A percentile compares a stretch with the other conserved stretches of the same genome.
Conservation (phyloP, 2,113 vertebrate genomes). For the Varanus komodoensis region DNA sequence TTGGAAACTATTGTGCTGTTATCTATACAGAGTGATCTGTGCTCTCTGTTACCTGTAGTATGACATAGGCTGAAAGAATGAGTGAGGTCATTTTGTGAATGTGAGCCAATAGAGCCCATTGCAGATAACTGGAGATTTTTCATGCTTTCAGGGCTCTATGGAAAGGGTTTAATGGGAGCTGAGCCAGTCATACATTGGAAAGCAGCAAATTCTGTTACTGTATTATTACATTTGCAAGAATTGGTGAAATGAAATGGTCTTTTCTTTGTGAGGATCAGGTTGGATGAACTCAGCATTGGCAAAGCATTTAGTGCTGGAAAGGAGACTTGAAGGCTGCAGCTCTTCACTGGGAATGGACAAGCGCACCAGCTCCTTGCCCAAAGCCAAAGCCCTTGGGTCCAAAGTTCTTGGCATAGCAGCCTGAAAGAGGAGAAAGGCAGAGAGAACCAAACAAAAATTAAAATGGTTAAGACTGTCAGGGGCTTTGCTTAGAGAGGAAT, state of each 20-base stretch:
- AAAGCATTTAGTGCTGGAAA: background rate
- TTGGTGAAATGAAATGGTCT: background rate
- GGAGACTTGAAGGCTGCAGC: background rate
- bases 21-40: background rate
- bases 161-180: constrained; percentile 4
- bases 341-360: constrained; percentile 87
- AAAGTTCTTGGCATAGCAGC: constrained; percentile 94
- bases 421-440: constrained; percentile 70
- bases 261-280: constrained; percentile 11
- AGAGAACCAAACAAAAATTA: background rate
- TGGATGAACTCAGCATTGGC: background rate
- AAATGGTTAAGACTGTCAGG: background rate
- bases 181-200: constrained; percentile 27
- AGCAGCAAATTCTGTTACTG: constrained; percentile 42
- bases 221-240: constrained; percentile 21
- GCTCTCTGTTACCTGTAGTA: background rate
- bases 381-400: constrained; percentile 97
- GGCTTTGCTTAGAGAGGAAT: background rate
- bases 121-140: background rate
- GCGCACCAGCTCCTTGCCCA: constrained; percentile 89
- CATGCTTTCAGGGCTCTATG: fast-evolving
- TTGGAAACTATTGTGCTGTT: background rate
- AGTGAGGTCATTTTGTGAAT: background rate
- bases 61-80: background rate
- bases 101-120: background rate